A percentile compares a stretch with the other conserved stretches of the same genome.
phyloP scores from a whole-genome alignment of 1,140 invertebrate genomes.

The Lepidurus couesii region DNA sequence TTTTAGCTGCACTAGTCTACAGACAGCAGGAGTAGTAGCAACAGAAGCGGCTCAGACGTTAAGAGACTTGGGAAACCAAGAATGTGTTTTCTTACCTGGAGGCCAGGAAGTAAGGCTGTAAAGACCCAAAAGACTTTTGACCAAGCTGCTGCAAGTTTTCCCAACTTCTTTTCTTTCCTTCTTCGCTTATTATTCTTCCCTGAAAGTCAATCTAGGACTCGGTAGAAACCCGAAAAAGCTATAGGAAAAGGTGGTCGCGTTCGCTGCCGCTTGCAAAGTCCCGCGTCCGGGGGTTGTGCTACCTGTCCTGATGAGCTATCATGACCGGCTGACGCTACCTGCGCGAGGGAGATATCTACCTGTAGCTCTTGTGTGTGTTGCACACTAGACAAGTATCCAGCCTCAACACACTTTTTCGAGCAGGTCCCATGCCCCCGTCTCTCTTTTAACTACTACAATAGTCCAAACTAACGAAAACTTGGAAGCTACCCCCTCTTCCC shows the following conservation, averaged over 20 bases:
- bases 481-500: background rate
- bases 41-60: background rate
- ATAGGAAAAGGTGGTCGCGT: constrained; percentile 2
- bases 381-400: constrained; percentile 2
- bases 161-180: background rate
- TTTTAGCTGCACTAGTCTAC: no score
- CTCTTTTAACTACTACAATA: background rate
- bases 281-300: constrained; percentile 20
- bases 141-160: background rate
- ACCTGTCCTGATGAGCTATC: constrained; percentile 21
- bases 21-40: background rate
- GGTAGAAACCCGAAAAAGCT: background rate
- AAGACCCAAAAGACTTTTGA: background rate
- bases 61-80: background rate
- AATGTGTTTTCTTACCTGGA: background rate
- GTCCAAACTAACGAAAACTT: background rate
- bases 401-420: background rate
- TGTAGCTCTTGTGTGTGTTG: background rate
- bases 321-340: constrained; percentile 12
- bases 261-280: background rate
- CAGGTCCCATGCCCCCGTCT: background rate
- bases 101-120: constrained; percentile 20
- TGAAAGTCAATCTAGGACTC: constrained; percentile 19
- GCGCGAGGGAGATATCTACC: background rate
- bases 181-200: constrained; percentile 10